Evolutionary conservation across 2,797 vertebrate species (phyloP).

Genomic region (Parotocinclus haroldoi): DNA sequence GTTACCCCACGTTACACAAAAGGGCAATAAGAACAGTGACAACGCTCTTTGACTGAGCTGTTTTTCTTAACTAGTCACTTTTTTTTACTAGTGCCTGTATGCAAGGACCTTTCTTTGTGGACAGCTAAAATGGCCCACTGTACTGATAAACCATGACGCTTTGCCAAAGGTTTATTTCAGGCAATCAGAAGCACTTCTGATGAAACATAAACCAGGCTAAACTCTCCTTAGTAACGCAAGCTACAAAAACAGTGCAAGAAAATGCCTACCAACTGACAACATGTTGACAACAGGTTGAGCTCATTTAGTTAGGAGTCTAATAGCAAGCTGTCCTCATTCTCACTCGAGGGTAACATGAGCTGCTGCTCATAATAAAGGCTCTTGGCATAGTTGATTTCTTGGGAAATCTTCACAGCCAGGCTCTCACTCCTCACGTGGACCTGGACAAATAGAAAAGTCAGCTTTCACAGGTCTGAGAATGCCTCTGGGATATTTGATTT

Average conservation of each 20-base stretch:
- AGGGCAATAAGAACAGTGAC: too few relatives aligned
- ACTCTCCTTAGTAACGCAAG: neutral
- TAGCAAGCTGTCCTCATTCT: conserved; percentile 83
- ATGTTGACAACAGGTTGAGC: conserved; percentile 6
- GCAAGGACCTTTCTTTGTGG: too few relatives aligned
- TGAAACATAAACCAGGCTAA: neutral
- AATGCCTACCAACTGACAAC: conserved; percentile 19
- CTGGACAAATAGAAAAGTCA: conserved; percentile 61
- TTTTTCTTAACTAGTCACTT: too few relatives aligned
- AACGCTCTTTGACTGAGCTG: too few relatives aligned
- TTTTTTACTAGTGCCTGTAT: too few relatives aligned
- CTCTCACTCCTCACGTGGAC: conserved; percentile 90
- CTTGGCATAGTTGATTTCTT: conserved; percentile 99
- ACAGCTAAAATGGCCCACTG: too few relatives aligned
- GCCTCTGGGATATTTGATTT: neutral
- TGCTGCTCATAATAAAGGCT: conserved; percentile 98
- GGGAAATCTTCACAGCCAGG: conserved; percentile 89
- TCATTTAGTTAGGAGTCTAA: conserved; percentile 75
- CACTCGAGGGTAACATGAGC: conserved; percentile 86
- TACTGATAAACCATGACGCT: too few relatives aligned
- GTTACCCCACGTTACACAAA: too few relatives aligned
- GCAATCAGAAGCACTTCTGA: neutral
- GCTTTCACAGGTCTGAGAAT: neutral
- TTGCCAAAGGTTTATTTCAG: too few relatives aligned
- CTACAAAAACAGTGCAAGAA: conserved; percentile 16